Evolutionary conservation across 2,113 vertebrate species (phyloP).

Genomic region (Austrofundulus limnaeus): DNA sequence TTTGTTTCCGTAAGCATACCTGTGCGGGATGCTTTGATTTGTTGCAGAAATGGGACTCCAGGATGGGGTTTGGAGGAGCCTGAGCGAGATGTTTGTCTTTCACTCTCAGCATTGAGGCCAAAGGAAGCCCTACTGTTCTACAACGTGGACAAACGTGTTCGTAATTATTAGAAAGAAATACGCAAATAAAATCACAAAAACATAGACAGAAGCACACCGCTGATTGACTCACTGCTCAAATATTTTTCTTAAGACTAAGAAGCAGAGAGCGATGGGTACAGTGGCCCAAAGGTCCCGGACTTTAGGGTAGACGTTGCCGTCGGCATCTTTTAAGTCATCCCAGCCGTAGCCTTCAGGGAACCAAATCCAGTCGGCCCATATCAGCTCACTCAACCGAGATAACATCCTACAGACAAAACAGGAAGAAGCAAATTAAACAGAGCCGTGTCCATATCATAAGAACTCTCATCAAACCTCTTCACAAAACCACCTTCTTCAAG

Average conservation of each 20-base stretch:
- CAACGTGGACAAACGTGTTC: not conserved
- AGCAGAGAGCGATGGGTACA: constrained; percentile 86
- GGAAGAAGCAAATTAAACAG: not conserved
- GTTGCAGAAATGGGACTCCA: constrained; percentile 84
- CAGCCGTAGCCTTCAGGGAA: constrained; percentile 90
- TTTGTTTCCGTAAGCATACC: constrained; percentile 68
- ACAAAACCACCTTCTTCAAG: no score
- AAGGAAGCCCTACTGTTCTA: constrained; percentile 81
- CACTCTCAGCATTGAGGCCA: constrained; percentile 85
- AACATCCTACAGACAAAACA: constrained; percentile 80
- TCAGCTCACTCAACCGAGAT: constrained; percentile 79
- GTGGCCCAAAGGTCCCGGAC: constrained; percentile 85
- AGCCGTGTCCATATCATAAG: constrained; percentile 11
- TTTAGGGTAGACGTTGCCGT: constrained; percentile 85
- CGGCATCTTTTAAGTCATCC: constrained; percentile 84
- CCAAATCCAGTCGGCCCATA: constrained; percentile 95
- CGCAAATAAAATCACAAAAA: constrained; percentile 10
- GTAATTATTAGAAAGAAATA: not conserved
- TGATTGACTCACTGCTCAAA: constrained; percentile 85
- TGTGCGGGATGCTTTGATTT: constrained; percentile 87
- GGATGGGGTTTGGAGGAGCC: constrained; percentile 78
- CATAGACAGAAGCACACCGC: constrained; percentile 14
- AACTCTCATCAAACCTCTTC: not conserved
- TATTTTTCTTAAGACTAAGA: constrained; percentile 86
- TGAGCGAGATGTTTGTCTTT: constrained; percentile 83